Evolutionary conservation across 37 sponge, comb jelly and placozoan species (phyloP).

Genomic region (Chondrosia reniformis): DNA sequence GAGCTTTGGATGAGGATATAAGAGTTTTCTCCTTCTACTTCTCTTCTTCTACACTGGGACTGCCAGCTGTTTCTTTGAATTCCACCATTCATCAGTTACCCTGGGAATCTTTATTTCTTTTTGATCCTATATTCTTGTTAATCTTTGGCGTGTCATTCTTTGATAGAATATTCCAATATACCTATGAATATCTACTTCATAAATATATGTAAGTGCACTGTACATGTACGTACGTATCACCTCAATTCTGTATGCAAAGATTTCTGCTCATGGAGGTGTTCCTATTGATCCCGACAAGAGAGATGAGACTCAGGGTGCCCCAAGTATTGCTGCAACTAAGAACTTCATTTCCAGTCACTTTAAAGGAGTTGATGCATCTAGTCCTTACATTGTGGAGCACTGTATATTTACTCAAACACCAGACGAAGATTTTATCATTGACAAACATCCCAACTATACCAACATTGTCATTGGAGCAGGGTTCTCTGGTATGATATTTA

Average conservation of each 20-base stretch:
- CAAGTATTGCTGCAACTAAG: background rate
- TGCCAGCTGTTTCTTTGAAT: too few species aligned
- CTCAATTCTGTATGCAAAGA: background rate
- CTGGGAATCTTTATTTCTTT: background rate
- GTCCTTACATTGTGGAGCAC: conserved; percentile 35
- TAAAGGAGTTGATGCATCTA: background rate
- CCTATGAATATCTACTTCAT: too few species aligned
- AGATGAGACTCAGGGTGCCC: background rate
- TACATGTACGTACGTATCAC: background rate
- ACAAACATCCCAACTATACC: conserved; percentile 52
- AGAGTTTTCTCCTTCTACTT: too few species aligned
- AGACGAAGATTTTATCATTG: conserved; percentile 48
- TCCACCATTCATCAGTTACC: background rate
- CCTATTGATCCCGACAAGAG: background rate
- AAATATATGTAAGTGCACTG: too few species aligned
- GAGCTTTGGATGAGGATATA: too few species aligned
- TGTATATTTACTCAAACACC: conserved; percentile 63
- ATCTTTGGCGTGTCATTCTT: background rate
- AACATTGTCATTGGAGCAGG: conserved; percentile 78
- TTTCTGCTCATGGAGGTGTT: background rate
- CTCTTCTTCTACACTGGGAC: too few species aligned
- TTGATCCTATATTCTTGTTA: background rate
- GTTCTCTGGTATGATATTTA: conserved; percentile 57
- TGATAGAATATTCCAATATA: background rate
- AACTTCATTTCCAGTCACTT: background rate